phyloP scores from a whole-genome alignment of 2,113 vertebrate species.

The Austrofundulus limnaeus region DNA sequence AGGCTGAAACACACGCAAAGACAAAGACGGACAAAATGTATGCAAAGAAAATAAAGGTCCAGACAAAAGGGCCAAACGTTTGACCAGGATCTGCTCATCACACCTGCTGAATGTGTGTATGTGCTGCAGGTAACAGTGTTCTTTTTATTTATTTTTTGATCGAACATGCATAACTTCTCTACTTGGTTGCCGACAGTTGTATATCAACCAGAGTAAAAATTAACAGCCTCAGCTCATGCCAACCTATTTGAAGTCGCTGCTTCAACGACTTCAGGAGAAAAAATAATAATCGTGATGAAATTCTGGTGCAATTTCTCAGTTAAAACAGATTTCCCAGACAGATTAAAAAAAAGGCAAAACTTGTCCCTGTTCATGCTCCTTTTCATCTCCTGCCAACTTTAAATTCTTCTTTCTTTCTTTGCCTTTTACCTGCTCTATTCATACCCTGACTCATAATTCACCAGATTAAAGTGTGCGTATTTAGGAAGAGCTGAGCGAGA shows the following conservation, averaged over 20 bases:
- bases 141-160: slow-evolving; percentile 48
- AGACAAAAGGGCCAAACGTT: slow-evolving; percentile 19
- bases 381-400: neutral
- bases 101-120: slow-evolving; percentile 39
- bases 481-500: slow-evolving; percentile 74
- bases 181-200: slow-evolving; percentile 46
- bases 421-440: neutral
- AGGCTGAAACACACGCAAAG: neutral
- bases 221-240: slow-evolving; percentile 66
- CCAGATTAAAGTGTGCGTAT: slow-evolving; percentile 60
- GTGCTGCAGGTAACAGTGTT: slow-evolving; percentile 44
- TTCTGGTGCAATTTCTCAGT: slow-evolving; percentile 57
- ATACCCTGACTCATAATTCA: slow-evolving; percentile 2
- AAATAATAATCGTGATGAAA: slow-evolving; percentile 55
- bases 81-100: slow-evolving; percentile 50
- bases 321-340: slow-evolving; percentile 41
- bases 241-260: slow-evolving; percentile 40
- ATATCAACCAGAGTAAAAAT: slow-evolving; percentile 61
- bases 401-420: neutral
- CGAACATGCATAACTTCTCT: slow-evolving; percentile 73
- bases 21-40: neutral
- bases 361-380: neutral
- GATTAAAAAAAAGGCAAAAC: slow-evolving; percentile 37
- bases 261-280: slow-evolving; percentile 23
- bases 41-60: neutral